phyloP scores from a whole-genome alignment of 2,113 vertebrate genomes.

The Oenanthe oenanthe region DNA sequence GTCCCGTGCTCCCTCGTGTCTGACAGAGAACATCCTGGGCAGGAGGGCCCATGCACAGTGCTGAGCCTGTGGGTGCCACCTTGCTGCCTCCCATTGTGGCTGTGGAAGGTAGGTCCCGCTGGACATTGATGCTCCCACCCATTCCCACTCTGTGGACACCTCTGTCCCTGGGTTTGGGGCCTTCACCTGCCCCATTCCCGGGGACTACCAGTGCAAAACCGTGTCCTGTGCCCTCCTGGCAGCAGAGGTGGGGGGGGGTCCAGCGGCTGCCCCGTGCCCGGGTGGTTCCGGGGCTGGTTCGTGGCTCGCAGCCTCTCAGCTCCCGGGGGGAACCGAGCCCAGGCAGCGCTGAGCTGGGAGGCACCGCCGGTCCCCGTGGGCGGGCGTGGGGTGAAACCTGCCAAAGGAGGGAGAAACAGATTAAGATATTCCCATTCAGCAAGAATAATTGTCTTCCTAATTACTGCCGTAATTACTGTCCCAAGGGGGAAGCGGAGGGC shows the following conservation, averaged over 20 bases:
- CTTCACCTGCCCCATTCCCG: accelerated
- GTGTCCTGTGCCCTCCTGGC: background rate
- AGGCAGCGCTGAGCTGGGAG: background rate
- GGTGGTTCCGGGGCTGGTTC: background rate
- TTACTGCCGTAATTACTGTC: slow-evolving; percentile 8
- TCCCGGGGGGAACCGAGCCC: accelerated
- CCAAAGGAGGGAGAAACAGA: background rate
- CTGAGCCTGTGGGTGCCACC: background rate
- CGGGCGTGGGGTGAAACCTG: background rate
- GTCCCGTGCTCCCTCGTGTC: accelerated
- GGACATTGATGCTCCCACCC: accelerated
- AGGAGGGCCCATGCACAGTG: accelerated
- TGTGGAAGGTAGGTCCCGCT: background rate
- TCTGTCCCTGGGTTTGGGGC: background rate
- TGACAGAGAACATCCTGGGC: background rate
- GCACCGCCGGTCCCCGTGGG: background rate
- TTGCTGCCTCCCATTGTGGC: accelerated
- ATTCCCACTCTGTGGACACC: background rate
- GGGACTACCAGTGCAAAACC: accelerated
- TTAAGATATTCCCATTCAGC: slow-evolving; percentile 21
- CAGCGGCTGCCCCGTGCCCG: accelerated
- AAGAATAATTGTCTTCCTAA: slow-evolving; percentile 25
- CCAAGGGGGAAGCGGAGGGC: background rate
- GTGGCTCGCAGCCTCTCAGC: accelerated
- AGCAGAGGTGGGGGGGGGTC: accelerated